Conservation (phyloP, 2,113 vertebrate genomes). For the Glaucomys volans region DNA sequence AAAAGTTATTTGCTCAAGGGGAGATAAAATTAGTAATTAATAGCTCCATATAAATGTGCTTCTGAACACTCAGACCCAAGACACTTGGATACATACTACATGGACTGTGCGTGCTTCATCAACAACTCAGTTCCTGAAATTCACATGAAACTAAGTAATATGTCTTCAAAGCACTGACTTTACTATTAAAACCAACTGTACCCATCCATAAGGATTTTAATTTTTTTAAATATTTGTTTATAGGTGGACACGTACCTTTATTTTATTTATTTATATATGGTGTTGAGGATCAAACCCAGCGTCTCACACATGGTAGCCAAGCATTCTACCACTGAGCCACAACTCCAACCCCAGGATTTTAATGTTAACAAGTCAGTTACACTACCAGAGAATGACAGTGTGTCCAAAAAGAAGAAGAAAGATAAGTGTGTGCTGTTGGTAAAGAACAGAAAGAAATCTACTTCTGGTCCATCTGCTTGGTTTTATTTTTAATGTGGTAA, state of each 20-base stretch:
- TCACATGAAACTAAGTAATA: constrained; percentile 29
- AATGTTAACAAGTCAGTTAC: neutral
- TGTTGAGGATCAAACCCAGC: too few relatives aligned
- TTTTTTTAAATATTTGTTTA: too few relatives aligned
- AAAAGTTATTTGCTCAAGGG: neutral
- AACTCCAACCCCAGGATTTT: too few relatives aligned
- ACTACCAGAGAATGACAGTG: neutral
- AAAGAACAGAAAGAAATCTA: neutral
- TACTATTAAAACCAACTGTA: neutral
- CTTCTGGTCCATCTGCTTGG: neutral
- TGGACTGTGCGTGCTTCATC: neutral
- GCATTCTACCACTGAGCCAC: too few relatives aligned
- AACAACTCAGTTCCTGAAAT: neutral
- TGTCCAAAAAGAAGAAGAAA: neutral
- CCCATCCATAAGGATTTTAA: neutral
- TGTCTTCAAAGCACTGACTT: constrained; percentile 31
- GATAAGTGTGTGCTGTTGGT: neutral
- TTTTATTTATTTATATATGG: too few relatives aligned
- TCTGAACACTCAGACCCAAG: neutral
- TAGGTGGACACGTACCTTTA: too few relatives aligned
- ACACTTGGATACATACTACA: neutral
- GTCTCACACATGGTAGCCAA: too few relatives aligned
- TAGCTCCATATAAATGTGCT: neutral
- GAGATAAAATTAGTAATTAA: neutral
- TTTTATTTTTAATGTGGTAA: constrained; percentile 30